Evolutionary conservation across 2,888 invertebrate species (phyloP).

Genomic region (Zaprionus lineosus): DNA sequence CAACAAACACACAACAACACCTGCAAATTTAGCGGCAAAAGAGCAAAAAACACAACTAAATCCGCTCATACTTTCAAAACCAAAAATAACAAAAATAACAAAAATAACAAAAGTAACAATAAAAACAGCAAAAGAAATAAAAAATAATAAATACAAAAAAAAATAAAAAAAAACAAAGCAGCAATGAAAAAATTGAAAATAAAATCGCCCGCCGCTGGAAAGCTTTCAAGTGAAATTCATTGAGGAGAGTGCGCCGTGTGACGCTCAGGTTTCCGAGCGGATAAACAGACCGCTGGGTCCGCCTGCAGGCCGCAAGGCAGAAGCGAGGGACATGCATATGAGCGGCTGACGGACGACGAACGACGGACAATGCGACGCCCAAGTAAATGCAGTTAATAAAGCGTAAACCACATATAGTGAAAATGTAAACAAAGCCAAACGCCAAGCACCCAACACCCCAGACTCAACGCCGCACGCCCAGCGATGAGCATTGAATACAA

Average conservation of each 20-base stretch:
- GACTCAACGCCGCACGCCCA: no score
- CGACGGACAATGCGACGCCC: constrained; percentile 47
- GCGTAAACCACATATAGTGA: constrained; percentile 63
- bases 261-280: constrained; percentile 32
- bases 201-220: constrained; percentile 44
- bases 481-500: no score
- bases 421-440: constrained; percentile 65
- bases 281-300: neutral
- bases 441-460: constrained; percentile 11
- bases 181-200: constrained; percentile 20
- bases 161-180: constrained; percentile 12
- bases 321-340: neutral
- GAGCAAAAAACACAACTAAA: constrained; percentile 26
- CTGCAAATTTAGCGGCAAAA: no score
- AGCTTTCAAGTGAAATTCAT: constrained; percentile 74
- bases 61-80: constrained; percentile 56
- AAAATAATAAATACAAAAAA: constrained; percentile 14
- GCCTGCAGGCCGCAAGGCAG: constrained; percentile 20
- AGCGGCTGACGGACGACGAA: constrained; percentile 10
- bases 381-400: constrained; percentile 69
- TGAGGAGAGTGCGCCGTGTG: constrained; percentile 49
- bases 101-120: constrained; percentile 20
- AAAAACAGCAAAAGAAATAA: constrained; percentile 13
- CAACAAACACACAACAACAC: constrained; percentile 28
- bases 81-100: constrained; percentile 10